Evolutionary conservation across 1,140 invertebrate species (phyloP), one percentile per base, ranked within the genome.

Genomic region (Neodiprion pinetum): DNA sequence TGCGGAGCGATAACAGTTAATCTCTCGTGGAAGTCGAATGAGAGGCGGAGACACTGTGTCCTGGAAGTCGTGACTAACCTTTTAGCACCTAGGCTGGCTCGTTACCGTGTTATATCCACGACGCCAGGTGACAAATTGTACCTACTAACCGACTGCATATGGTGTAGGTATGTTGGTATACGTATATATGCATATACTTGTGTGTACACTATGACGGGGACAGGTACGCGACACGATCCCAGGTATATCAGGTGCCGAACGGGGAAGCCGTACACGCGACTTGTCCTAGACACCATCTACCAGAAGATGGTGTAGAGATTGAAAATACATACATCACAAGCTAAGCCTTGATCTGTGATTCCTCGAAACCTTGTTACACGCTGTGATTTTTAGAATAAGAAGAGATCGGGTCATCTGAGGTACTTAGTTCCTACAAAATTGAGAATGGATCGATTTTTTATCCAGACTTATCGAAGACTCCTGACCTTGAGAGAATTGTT

Each of bases 51-150:
- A 40, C 28, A 40, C n/a, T 61, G 53, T 61, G 53, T 61, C 53
- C n/a, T 61, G 53, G 53, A 61, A 61, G 53, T 61, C 53, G 53
- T 61, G 53, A 61, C 53, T 61, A 61, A 61, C 53, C 53, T 61
- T 61, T 61, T 61, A 61, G 53, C 53, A 61, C 53, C 53, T 61
- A 61, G 53, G 53, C 53, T 5, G 0, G 53, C 53, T 61, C 53
- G 53, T 61, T 61, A 61, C 53, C 53, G 53, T 61, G n/a, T 14
- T 61, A 61, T 61, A 61, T 61, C 53, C 53, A 61, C 53, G 53
- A 12, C 53, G 53, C 53, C 53, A 61, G 53, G 53, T 61, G 53
- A 61, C 53, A 61, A 61, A 61, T 61, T 61, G 53, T 61, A 61
- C 53, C 53, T 61, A 61, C 53, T 9, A 61, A 12, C 53, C 53